Percentiles rank a stretch among this genome's conserved stretches.
These are phyloP conservation scores for Plutomurus gul DNA, from an alignment of 1,140 invertebrate species.

Conservation along the genomic window DNA sequence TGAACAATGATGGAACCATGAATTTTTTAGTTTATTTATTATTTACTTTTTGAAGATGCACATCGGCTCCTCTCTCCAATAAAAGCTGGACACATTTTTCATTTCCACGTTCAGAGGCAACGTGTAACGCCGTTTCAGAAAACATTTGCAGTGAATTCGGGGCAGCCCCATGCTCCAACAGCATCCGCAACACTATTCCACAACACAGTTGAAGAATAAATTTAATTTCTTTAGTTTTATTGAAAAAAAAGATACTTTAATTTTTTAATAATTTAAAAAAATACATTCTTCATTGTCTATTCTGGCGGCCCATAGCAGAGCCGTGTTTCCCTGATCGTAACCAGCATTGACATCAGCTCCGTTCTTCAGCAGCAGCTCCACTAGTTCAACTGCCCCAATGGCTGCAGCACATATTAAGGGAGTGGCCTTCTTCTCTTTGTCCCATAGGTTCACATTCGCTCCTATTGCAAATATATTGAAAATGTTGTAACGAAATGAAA, in stretches of 20 bases:
- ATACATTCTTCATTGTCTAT: slow-evolving; percentile 38
- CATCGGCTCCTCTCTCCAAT: slow-evolving; percentile 42
- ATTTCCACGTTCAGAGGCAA: slow-evolving; percentile 44
- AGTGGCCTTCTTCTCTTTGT: slow-evolving; percentile 40
- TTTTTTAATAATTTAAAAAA: no score
- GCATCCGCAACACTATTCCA: no score
- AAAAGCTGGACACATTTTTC: slow-evolving; percentile 49
- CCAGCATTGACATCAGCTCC: slow-evolving; percentile 37
- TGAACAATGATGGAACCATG: background rate
- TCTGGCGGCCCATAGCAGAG: slow-evolving; percentile 45
- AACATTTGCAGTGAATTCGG: slow-evolving; percentile 38
- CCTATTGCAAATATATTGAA: no score
- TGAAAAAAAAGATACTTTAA: no score
- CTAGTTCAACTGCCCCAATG: slow-evolving; percentile 12
- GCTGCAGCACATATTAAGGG: slow-evolving; percentile 52
- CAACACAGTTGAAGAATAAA: no score
- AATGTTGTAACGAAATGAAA: background rate
- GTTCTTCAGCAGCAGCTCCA: slow-evolving; percentile 39
- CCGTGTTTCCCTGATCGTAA: background rate
- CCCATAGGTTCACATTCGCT: slow-evolving; percentile 70
- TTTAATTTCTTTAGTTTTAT: no score
- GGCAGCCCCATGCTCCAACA: slow-evolving; percentile 50
- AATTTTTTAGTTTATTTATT: background rate
- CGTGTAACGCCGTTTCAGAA: slow-evolving; percentile 52
- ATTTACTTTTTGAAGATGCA: slow-evolving; percentile 11